Base-by-base conservation (phyloP, 1,140 invertebrate genomes). In the Drosophila biarmipes region DNA sequence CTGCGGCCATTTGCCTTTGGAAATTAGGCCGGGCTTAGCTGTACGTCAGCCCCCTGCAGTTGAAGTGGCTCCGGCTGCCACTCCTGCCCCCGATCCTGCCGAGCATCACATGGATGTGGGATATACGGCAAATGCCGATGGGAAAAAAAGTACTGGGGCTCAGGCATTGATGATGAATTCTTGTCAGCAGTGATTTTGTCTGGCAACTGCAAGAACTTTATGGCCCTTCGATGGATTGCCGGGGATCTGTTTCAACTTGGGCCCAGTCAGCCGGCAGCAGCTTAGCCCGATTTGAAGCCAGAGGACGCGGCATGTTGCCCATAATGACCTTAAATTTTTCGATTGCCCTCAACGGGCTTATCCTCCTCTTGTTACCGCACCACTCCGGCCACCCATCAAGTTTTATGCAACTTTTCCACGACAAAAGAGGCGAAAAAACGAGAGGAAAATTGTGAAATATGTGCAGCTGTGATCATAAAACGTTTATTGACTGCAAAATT, bases 401-500 rank as follows among this genome's bases (percentile, higher is more conserved):
- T 73, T 73, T 68, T 66, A 67, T 74, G 56, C 53, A 69, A 69
- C 51, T 59, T 58, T 55, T 27, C 45, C 51, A 56, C n/a, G 40
- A 64, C 37, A 35, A 71, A 62, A 38, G 61, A 37, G 48, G 37
- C n/a, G 19, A 43, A 69, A 56, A 69, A 69, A 48, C 66, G 66
- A 69, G 66, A 69, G 49, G 66, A 55, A 69, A 68, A 69, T 69
- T 69, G 48, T 59, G 71, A 75, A 64, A 73, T 79, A 73, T 82
- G 54, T 82, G 71, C 78, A 82, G 78, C 75, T 91, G 78, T 77
- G 90, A 80, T 75, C 66, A 80, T 80, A 76, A 90, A 90, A 81
- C 72, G 73, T 84, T 84, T 87, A 90, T 90, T 84, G 87, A 87
- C 75, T 82, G 78, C 73, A 89, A 85, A 90, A 75, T 84, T 91